A percentile compares a stretch with the other conserved stretches of the same genome.
phyloP scores from a whole-genome alignment of 2,888 invertebrate species.

The Morinoia aosen region DNA sequence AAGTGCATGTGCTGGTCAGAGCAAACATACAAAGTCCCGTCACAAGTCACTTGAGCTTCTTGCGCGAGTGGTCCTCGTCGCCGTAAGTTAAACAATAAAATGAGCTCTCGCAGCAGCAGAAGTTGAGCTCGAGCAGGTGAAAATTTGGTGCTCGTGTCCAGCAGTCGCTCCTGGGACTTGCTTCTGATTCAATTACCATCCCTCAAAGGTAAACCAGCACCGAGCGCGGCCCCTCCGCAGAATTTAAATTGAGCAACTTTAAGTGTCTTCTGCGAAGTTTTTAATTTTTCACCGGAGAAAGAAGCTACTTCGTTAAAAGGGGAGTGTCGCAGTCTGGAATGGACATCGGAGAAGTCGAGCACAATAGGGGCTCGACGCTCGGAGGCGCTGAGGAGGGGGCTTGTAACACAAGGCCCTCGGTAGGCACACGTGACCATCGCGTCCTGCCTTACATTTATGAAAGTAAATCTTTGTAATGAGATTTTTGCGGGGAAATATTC shows the following conservation, averaged over 20 bases:
- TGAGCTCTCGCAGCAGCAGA: neutral
- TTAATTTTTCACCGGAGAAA: conserved; percentile 33
- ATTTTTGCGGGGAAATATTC: neutral
- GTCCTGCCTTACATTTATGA: neutral
- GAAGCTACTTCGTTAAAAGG: conserved; percentile 22
- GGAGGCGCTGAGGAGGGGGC: too few relatives aligned
- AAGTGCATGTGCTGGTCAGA: too few relatives aligned
- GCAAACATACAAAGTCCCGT: neutral
- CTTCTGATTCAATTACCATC: conserved; percentile 33
- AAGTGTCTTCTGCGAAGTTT: conserved; percentile 27
- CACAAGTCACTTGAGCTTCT: neutral
- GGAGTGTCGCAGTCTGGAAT: conserved; percentile 12
- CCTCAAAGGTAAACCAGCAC: conserved; percentile 34
- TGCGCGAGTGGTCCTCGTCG: neutral
- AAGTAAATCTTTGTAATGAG: neutral
- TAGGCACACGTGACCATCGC: neutral
- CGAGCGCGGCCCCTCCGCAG: conserved; percentile 7
- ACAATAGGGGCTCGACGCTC: neutral
- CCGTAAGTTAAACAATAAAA: neutral
- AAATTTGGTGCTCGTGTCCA: neutral
- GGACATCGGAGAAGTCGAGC: neutral
- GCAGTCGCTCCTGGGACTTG: neutral
- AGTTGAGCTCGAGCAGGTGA: neutral
- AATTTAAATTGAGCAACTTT: conserved; percentile 45
- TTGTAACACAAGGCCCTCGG: neutral